Percentiles rank a stretch among this genome's conserved stretches.
Conservation (phyloP, 2,888 invertebrate genomes). For the Apamea sordens region DNA sequence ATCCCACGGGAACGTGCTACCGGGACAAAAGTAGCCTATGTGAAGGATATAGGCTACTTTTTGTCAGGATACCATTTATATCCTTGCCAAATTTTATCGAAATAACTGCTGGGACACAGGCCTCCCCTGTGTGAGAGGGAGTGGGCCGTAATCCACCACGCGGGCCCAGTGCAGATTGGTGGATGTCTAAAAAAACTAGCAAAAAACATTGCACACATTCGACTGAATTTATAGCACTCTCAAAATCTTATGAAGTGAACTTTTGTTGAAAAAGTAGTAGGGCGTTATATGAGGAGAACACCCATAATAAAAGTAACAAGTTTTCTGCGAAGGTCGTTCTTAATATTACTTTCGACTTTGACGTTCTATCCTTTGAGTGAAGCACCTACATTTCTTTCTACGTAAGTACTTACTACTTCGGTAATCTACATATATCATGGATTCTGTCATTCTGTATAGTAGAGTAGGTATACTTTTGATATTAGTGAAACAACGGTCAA, state of each 20-base stretch:
- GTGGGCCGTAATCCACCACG: neutral
- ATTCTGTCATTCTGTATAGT: conserved; percentile 15
- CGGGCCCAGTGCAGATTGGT: neutral
- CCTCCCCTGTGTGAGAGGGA: neutral
- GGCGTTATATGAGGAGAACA: conserved; percentile 46
- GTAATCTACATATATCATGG: conserved; percentile 57
- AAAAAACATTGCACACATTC: conserved; percentile 57
- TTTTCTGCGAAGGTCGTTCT: conserved; percentile 63
- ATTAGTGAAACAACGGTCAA: conserved; percentile 40
- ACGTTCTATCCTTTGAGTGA: conserved; percentile 55
- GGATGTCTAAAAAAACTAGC: conserved; percentile 31
- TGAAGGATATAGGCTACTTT: too few relatives aligned
- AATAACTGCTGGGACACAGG: neutral
- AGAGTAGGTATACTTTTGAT: conserved; percentile 34
- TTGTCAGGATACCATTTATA: neutral
- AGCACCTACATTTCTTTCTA: conserved; percentile 44
- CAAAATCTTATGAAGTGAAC: conserved; percentile 58
- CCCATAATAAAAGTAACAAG: conserved; percentile 65
- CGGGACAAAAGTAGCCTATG: neutral
- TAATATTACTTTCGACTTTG: conserved; percentile 68
- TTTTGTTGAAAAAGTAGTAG: conserved; percentile 53
- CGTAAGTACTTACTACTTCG: conserved; percentile 47
- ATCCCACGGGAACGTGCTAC: too few relatives aligned
- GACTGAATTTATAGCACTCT: conserved; percentile 56
- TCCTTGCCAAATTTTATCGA: neutral